Evolutionary conservation across 2,888 invertebrate species (phyloP), one percentile per base, ranked within the genome.

Genomic region (Diplazon laetatorius): DNA sequence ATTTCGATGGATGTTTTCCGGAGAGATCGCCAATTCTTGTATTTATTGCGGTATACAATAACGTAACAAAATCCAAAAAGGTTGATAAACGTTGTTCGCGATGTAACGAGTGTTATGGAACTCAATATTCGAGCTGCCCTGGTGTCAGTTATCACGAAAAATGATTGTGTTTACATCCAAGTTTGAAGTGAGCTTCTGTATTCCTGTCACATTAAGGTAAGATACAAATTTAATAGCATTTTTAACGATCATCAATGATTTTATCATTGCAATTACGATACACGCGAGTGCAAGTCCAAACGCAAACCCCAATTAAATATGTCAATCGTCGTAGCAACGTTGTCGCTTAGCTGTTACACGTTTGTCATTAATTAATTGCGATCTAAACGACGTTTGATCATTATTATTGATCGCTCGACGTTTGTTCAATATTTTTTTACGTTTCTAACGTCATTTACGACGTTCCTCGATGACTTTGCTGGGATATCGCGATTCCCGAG

Each of bases 141-240:
- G 83, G 84, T 87, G 86, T 84, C 84, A 84, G 83, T 91, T 87
- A 84, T 80, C 85, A 87, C 85, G 86, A 91, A 93, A 89, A 93
- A 93, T 93, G 93, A 93, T 93, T 93, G 93, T 95, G 95, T 95
- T 95, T 95, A 95, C 95, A 95, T 95, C 94, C 93, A 93, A 93
- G 93, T 93, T 93, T 93, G 92, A 91, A 92, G 92, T 92, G 92
- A 93, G 93, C 92, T 92, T 91, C 92, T 93, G 92, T 92, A 93
- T 93, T 94, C 93, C 93, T 93, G 92, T 93, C 92, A 92, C 92
- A 92, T 91, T 91, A 91, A 92, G 93, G 93, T 92, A 91, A 90
- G 91, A 85, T 85, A 85, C 82, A 12, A 55, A 65, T 80, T 76
- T 59, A 75, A 69, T 62, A 42, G 48, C 16, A 78, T 78, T 77